Evolutionary conservation across 2,113 vertebrate genomes (phyloP).

Genomic region (Nerophis lumbriciformis): DNA sequence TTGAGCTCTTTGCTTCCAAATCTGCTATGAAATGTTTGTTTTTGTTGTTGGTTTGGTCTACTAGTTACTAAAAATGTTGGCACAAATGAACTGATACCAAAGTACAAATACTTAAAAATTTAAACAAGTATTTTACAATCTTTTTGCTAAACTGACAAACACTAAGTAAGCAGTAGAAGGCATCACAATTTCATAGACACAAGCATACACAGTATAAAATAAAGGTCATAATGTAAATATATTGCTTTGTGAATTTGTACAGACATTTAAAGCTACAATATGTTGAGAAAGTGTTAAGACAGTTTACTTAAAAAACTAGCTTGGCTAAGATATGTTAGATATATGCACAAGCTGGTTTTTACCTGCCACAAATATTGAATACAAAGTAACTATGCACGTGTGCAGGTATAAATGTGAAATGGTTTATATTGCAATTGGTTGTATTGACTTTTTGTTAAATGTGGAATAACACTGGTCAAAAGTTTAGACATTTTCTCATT

Average conservation of each 20-base stretch:
- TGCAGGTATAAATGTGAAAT: constrained; percentile 43
- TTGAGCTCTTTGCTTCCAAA: constrained; percentile 9
- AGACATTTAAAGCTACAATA: constrained; percentile 9
- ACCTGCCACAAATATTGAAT: not conserved
- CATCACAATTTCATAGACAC: not conserved
- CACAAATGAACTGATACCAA: constrained; percentile 11
- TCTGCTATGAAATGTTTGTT: not conserved
- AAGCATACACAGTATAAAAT: not conserved
- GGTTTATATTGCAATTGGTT: constrained; percentile 16
- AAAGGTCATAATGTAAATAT: constrained; percentile 3
- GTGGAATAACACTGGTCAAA: constrained; percentile 14
- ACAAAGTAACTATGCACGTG: constrained; percentile 6
- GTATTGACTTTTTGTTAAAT: constrained; percentile 42
- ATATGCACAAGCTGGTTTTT: constrained; percentile 4
- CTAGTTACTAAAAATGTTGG: not conserved
- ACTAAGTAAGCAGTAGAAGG: not conserved
- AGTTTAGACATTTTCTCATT: not conserved
- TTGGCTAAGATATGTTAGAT: not conserved
- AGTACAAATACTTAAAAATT: constrained; percentile 17
- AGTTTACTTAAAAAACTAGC: not conserved
- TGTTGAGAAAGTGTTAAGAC: not conserved
- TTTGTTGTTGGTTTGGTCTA: not conserved
- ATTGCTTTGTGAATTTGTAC: constrained; percentile 11
- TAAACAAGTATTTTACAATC: constrained; percentile 8
- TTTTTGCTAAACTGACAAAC: constrained; percentile 10